Conservation (phyloP, 2,797 vertebrate genomes). For the Muraenolepis orangiensis region DNA sequence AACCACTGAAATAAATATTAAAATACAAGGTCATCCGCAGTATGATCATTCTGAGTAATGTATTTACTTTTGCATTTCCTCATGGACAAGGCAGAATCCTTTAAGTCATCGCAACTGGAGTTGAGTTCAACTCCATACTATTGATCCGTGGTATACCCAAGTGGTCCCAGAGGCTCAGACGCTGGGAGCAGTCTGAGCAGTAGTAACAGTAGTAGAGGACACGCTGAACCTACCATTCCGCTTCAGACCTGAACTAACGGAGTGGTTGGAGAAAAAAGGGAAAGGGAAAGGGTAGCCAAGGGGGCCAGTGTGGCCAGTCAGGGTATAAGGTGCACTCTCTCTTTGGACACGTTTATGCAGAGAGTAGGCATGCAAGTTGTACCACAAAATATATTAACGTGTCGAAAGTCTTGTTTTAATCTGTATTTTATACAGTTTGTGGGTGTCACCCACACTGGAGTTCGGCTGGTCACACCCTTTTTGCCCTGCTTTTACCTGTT, state of each 20-base stretch:
- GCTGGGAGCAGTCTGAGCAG: background rate
- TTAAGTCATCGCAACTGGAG: background rate
- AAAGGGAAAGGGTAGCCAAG: background rate
- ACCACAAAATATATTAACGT: too few species aligned
- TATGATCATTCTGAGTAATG: background rate
- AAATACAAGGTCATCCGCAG: background rate
- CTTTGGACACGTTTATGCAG: too few species aligned
- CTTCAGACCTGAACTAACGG: background rate
- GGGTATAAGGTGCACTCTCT: background rate
- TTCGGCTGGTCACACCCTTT: too few species aligned
- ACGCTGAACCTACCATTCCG: background rate
- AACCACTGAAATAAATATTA: background rate
- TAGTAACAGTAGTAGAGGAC: background rate
- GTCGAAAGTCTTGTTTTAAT: too few species aligned
- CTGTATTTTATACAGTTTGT: too few species aligned
- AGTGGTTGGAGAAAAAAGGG: background rate
- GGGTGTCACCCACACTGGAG: too few species aligned
- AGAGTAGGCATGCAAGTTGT: too few species aligned
- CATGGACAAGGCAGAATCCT: background rate
- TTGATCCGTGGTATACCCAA: background rate
- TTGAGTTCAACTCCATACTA: background rate
- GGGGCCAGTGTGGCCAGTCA: background rate
- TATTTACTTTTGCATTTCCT: background rate
- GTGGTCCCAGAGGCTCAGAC: background rate
- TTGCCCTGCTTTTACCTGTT: too few species aligned